Evolutionary conservation across 37 sponge, comb jelly and placozoan genomes (phyloP).

Genomic region (Hormiphora californensis): DNA sequence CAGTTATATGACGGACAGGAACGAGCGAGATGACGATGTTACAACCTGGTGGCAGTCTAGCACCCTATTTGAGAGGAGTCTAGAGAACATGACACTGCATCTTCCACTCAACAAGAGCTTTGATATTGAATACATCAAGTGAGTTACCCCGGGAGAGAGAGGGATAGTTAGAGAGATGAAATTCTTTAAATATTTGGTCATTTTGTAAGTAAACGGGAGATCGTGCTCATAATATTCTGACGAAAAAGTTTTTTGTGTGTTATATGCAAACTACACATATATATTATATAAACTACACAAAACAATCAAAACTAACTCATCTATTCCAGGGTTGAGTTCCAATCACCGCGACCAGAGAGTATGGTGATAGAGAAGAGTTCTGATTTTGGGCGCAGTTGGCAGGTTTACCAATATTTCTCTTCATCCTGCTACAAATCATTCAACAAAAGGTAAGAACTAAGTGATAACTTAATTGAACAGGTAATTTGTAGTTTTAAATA

Average conservation of each 20-base stretch:
- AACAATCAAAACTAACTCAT: neutral
- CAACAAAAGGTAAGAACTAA: neutral
- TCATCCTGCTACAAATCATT: constrained; percentile 51
- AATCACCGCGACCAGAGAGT: constrained; percentile 44
- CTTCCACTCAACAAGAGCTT: constrained; percentile 49
- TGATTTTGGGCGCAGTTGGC: constrained; percentile 10
- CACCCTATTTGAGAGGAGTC: constrained; percentile 21
- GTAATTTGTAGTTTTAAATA: neutral
- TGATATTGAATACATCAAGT: constrained; percentile 56
- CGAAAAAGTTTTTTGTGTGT: too few species aligned
- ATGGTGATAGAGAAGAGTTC: constrained; percentile 53
- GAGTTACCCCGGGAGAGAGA: neutral
- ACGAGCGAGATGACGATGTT: neutral
- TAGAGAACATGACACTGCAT: constrained; percentile 33
- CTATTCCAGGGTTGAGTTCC: constrained; percentile 40
- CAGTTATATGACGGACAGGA: constrained; percentile 50
- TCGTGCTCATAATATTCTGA: too few species aligned
- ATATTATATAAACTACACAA: neutral
- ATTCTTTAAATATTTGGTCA: neutral
- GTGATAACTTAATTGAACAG: neutral
- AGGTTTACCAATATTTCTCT: constrained; percentile 54
- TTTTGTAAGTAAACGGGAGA: neutral
- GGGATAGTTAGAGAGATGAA: neutral
- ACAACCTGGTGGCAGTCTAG: constrained; percentile 55
- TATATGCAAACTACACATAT: neutral